Evolutionary conservation across 2,113 vertebrate genomes (phyloP), one percentile per base, ranked within the genome.

Genomic region (Tetraodon nigroviridis): DNA sequence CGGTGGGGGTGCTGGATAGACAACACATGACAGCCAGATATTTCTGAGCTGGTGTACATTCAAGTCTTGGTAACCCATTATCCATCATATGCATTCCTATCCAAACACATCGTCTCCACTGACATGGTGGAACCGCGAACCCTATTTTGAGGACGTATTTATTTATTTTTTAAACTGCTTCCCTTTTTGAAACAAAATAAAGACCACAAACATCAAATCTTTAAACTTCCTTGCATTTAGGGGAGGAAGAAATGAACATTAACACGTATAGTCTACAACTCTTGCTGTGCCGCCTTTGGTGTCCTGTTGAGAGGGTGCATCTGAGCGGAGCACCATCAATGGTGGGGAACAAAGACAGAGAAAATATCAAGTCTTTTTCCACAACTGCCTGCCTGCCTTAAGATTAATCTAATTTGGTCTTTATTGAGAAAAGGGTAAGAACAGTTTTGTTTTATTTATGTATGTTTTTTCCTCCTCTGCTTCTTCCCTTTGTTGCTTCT

Each of bases 371-470:
- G 79, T 82, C 74, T 76, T 77, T 84, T 87, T 87, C 73, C 72
- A 67, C 78, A 65, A 73, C 75, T 70, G 75, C 68, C 71, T 76
- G 63, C 15, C 67, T 69, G 76, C 64, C 68, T 82, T 85, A 86
- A 86, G 79, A 88, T 88, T 86, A 81, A 84, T 88, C 89, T 90
- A 89, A 91, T 89, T 90, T 87, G 83, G 82, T 88, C 85, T 90
- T 89, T 89, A 84, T 87, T 90, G 86, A 85, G 84, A 84, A 89
- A 89, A 82, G 84, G 85, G 81, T 85, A 84, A 84, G 86, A 82
- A 79, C 84, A 84, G 87, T 89, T 90, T 87, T 89, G 86, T 89
- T 90, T 90, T 89, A 89, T 90, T 89, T 90, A 89, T 87, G 84
- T 86, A 51, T 87, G 79, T 87, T 84, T 83, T 89, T 82, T 70